A percentile compares a stretch with the other conserved stretches of the same genome.
Evolutionary conservation across 2,888 invertebrate species (phyloP).

Genomic region (Salpingus planirostris): DNA sequence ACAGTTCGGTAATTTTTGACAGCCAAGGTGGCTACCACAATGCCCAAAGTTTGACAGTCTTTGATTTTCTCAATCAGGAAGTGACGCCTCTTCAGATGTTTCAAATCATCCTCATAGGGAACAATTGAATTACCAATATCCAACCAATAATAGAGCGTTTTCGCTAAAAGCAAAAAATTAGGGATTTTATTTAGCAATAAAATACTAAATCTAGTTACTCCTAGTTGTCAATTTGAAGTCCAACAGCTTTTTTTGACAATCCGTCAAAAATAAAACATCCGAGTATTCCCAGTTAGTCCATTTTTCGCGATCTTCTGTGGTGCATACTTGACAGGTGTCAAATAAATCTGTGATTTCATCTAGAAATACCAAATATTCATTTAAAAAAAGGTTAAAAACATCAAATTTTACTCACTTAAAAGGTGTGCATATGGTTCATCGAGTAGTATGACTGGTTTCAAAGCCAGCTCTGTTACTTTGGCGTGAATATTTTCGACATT

Average conservation of each 20-base stretch:
- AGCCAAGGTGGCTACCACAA: constrained; percentile 85
- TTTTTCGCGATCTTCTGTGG: too few relatives aligned
- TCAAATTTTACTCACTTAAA: too few relatives aligned
- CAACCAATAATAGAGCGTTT: constrained; percentile 41
- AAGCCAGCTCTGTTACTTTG: too few relatives aligned
- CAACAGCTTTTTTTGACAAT: constrained; percentile 53
- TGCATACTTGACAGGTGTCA: too few relatives aligned
- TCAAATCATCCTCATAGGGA: constrained; percentile 40
- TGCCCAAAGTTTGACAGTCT: constrained; percentile 79
- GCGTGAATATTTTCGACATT: too few relatives aligned
- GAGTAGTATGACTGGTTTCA: too few relatives aligned
- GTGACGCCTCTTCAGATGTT: constrained; percentile 68
- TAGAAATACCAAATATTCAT: too few relatives aligned
- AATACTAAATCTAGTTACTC: background rate
- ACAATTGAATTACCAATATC: constrained; percentile 35
- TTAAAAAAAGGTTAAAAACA: too few relatives aligned
- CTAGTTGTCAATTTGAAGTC: constrained; percentile 34
- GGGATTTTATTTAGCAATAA: constrained; percentile 2
- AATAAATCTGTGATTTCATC: too few relatives aligned
- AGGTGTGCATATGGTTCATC: too few relatives aligned
- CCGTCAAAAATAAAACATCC: too few relatives aligned
- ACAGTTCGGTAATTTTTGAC: constrained; percentile 70
- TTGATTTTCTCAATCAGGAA: constrained; percentile 85
- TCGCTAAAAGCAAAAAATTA: constrained; percentile 6
- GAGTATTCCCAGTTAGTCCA: too few relatives aligned